Conservation (phyloP, 2,113 vertebrate species). For the Pangasianodon gigas region DNA sequence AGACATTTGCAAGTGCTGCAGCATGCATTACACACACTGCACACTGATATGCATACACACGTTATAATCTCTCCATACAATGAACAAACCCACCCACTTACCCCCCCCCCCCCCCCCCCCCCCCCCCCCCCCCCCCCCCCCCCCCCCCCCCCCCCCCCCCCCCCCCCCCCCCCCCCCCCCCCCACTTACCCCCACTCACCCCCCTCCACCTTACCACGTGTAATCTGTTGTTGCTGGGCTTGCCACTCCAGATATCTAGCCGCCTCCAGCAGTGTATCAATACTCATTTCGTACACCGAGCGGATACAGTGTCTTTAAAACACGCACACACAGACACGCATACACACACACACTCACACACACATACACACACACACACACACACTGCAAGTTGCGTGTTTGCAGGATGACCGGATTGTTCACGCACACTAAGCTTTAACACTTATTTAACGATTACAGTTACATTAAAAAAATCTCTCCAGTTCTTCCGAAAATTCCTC, state of each 20-base stretch:
- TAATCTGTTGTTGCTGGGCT: constrained; percentile 91
- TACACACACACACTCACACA: not conserved
- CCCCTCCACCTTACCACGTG: constrained; percentile 83
- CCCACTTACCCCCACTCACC: not conserved
- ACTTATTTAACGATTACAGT: not conserved
- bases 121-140: not conserved
- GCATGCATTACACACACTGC: no score
- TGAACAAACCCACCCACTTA: no score
- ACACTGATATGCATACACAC: not conserved
- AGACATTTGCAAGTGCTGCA: not conserved
- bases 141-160: not conserved
- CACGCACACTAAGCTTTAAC: not conserved
- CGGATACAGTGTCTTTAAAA: constrained; percentile 55
- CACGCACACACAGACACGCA: constrained; percentile 45
- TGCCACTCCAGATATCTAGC: constrained; percentile 96
- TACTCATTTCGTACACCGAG: constrained; percentile 83
- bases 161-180: not conserved
- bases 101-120: not conserved
- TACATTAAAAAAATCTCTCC: constrained; percentile 35
- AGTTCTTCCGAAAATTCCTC: constrained; percentile 66
- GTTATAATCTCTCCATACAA: not conserved
- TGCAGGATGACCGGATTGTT: not conserved
- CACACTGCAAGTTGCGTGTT: not conserved
- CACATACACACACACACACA: not conserved
- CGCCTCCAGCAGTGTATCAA: constrained; percentile 92